Evolutionary conservation across 64 coral and sea anemone genomes (phyloP), one percentile per base, ranked within the genome.

Genomic region (Anthopleura sola): DNA sequence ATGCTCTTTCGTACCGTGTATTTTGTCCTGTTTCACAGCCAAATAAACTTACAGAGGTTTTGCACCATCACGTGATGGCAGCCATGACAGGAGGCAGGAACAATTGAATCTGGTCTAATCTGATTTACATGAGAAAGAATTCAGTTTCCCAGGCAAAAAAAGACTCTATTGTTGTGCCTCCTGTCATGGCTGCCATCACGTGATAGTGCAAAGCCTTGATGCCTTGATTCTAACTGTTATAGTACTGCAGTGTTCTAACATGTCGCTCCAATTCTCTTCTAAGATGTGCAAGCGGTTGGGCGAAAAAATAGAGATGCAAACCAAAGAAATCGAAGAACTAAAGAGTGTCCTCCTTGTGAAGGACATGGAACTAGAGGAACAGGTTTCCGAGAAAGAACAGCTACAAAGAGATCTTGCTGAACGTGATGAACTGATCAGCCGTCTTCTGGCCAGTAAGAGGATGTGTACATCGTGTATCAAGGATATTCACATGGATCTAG

Each of bases 251-350:
- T 53, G 50, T 53, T 53, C 50, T 53, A 13, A 53, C 50, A 12
- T 17, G 50, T 17, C 16, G 11, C 7, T 12, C 11, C 7, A 53
- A 5, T 26, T 83, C 24, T 29, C 26, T 49, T 37, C 18, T 20
- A 48, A 83, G 87, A 56, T 92, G 0, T 85, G 86, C 7, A 82
- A 90, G 60, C 86, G 84, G 20, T 66, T 96, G 13, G 83, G 69
- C 19, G 94, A 96, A 69, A 92, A 86, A 37, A 78, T 96, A 37
- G 68, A 90, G 74, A 86, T 88, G 36, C 94, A 96, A 78, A 86
- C 90, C 0, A 83, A 74, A 28, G 90, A 96, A 77, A 96, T 96
- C 3, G 64, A 86, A 13, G 90, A 90, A 78, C 68, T 96, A 6
- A 88, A 88, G 74, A 85, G 58, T 47, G 85, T 89, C 17, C 37